A percentile compares a stretch with the other conserved stretches of the same genome.
phyloP scores from a whole-genome alignment of 2,797 vertebrate genomes.

The Mormyrops attenuatus region DNA sequence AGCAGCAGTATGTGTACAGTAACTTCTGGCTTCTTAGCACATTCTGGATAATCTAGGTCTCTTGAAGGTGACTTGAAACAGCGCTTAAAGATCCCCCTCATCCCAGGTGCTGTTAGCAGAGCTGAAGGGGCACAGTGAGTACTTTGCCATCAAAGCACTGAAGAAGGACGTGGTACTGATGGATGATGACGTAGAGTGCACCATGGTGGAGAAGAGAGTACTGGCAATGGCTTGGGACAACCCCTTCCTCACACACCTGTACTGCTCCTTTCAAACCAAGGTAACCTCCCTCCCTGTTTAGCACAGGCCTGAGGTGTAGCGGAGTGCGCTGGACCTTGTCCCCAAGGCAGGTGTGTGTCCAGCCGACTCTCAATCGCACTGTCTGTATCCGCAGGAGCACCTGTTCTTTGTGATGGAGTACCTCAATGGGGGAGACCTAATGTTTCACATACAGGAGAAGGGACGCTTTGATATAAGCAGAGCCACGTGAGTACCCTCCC shows the following conservation, averaged over 20 bases:
- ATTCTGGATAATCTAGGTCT: neutral
- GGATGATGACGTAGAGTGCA: constrained; percentile 96
- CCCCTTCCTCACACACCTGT: constrained; percentile 94
- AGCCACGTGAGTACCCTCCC: constrained; percentile 71
- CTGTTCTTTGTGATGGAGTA: constrained; percentile 99
- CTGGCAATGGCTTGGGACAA: constrained; percentile 91
- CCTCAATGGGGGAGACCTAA: constrained; percentile 92
- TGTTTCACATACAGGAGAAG: constrained; percentile 99
- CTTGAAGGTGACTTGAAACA: neutral
- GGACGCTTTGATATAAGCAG: constrained; percentile 91
- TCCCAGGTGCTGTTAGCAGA: constrained; percentile 87
- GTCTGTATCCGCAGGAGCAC: constrained; percentile 73
- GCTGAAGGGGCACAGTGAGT: constrained; percentile 80
- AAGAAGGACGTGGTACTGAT: constrained; percentile 97
- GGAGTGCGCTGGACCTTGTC: neutral
- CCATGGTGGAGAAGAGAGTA: constrained; percentile 97
- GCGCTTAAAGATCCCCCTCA: neutral
- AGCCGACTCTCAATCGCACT: neutral
- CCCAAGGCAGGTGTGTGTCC: neutral
- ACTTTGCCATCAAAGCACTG: constrained; percentile 89
- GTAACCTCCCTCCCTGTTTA: constrained; percentile 47
- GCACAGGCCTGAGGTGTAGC: neutral
- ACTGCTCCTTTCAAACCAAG: constrained; percentile 94
- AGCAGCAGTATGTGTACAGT: neutral
- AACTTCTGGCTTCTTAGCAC: neutral